A percentile compares a stretch with the other conserved stretches of the same genome.
Evolutionary conservation across 2,113 vertebrate species (phyloP).

Genomic region (Elachura formosa): DNA sequence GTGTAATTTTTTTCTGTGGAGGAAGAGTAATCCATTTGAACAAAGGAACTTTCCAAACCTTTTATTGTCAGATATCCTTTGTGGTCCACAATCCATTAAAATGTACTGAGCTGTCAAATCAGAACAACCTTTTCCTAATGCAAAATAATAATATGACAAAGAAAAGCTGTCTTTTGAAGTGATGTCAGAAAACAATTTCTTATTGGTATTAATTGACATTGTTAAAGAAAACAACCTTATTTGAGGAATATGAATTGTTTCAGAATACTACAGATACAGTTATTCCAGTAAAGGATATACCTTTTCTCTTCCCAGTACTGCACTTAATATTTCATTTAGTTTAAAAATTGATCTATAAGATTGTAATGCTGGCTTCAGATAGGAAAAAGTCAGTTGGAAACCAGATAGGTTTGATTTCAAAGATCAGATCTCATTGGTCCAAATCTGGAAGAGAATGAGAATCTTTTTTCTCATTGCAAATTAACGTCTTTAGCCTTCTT

Average conservation of each 20-base stretch:
- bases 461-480: background rate
- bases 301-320: background rate
- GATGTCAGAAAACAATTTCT: background rate
- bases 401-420: background rate
- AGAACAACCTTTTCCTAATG: background rate
- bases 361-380: background rate
- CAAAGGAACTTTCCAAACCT: background rate
- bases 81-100: background rate
- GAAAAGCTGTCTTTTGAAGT: background rate
- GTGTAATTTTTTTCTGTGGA: too few relatives aligned
- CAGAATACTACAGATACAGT: background rate
- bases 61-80: background rate
- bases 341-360: background rate
- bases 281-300: background rate
- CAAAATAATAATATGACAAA: background rate
- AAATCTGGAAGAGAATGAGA: background rate
- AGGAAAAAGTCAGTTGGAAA: too few relatives aligned
- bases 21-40: background rate
- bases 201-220: background rate
- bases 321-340: background rate
- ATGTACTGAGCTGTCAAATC: background rate
- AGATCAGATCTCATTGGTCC: background rate
- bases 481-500: background rate
- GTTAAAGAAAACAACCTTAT: background rate
- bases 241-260: background rate